These are phyloP conservation scores for Chelmon rostratus DNA, from an alignment of 2,797 vertebrate species.

Conservation along the genomic window DNA sequence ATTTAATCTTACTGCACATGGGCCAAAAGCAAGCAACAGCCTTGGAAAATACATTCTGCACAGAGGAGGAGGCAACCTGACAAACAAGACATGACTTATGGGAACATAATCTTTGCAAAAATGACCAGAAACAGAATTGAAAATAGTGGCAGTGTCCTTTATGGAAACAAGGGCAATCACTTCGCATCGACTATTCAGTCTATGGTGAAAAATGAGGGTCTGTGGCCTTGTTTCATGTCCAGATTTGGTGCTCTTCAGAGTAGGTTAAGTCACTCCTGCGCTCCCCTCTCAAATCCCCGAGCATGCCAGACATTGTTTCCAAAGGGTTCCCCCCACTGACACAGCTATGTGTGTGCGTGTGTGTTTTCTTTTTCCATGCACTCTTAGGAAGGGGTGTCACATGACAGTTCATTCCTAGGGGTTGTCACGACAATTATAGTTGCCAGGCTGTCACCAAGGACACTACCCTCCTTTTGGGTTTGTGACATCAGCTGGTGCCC, in stretches of 20 bases:
- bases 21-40: slow-evolving; percentile 31
- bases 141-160: not conserved
- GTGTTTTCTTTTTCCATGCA: slow-evolving; percentile 71
- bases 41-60: slow-evolving; percentile 36
- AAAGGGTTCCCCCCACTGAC: slow-evolving; percentile 76
- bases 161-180: slow-evolving; percentile 1
- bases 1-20: slow-evolving; percentile 21
- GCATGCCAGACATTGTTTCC: slow-evolving; percentile 72
- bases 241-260: slow-evolving; percentile 45
- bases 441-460: slow-evolving; percentile 73
- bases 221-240: slow-evolving; percentile 29
- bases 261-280: slow-evolving; percentile 14
- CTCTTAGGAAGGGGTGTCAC: slow-evolving; percentile 68
- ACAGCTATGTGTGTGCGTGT: slow-evolving; percentile 47
- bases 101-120: slow-evolving; percentile 3
- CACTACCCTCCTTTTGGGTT: slow-evolving; percentile 61
- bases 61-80: not conserved
- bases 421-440: slow-evolving; percentile 79
- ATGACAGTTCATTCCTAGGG: slow-evolving; percentile 73
- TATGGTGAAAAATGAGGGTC: slow-evolving; percentile 5
- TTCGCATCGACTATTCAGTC: not conserved
- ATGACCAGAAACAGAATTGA: not conserved
- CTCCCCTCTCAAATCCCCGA: slow-evolving; percentile 45
- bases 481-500: slow-evolving; percentile 68
- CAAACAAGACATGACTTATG: not conserved